These are phyloP conservation scores for Chelon auratus DNA, from an alignment of 2,797 vertebrate genomes.

Conservation along the genomic window DNA sequence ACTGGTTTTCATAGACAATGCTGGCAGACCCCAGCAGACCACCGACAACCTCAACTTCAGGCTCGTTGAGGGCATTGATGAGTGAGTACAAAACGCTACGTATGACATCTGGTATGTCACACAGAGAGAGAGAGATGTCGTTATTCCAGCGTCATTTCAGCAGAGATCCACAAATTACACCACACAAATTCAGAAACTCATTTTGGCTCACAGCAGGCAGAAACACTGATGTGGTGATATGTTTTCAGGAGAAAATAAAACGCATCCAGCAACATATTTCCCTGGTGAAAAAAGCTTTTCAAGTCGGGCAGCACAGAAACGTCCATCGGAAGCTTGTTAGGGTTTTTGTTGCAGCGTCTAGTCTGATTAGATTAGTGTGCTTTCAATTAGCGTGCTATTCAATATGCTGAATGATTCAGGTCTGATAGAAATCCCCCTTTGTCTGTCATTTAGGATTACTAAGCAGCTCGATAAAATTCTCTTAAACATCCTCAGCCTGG, in stretches of 20 bases:
- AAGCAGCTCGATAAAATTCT: constrained; percentile 30
- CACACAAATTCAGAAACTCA: neutral
- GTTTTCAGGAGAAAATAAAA: constrained; percentile 37
- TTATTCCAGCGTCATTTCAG: neutral
- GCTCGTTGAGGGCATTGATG: constrained; percentile 90
- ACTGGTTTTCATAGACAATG: constrained; percentile 95
- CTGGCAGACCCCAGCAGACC: constrained; percentile 86
- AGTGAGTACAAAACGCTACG: constrained; percentile 81
- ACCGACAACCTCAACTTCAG: constrained; percentile 92
- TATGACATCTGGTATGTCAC: no score
- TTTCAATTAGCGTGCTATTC: constrained; percentile 54
- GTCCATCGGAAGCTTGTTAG: constrained; percentile 45
- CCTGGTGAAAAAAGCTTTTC: constrained; percentile 33
- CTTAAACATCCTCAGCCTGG: constrained; percentile 28
- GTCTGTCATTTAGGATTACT: constrained; percentile 58
- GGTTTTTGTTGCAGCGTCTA: constrained; percentile 39
- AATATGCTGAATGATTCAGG: constrained; percentile 41
- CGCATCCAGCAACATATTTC: constrained; percentile 42
- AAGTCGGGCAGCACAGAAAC: constrained; percentile 40
- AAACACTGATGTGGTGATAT: constrained; percentile 23
- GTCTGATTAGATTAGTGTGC: constrained; percentile 58
- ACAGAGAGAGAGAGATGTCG: no score
- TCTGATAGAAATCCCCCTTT: constrained; percentile 52
- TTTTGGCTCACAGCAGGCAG: constrained; percentile 23
- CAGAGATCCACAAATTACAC: neutral